A percentile compares a stretch with the other conserved stretches of the same genome.
Conservation (phyloP, 2,113 vertebrate genomes). For the Porphyrio hochstetteri region DNA sequence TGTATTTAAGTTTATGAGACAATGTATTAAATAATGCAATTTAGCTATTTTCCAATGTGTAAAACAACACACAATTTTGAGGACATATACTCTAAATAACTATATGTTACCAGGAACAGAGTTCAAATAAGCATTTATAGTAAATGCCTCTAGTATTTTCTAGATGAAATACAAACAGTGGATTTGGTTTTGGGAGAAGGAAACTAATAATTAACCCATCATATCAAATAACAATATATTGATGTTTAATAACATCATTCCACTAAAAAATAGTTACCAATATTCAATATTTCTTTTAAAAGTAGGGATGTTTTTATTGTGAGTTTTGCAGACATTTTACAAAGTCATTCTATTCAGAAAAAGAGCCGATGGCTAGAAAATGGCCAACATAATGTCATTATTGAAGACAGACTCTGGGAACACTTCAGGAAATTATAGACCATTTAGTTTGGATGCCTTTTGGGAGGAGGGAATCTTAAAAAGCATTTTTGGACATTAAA, state of each 20-base stretch:
- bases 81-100: background rate
- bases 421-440: slow-evolving; percentile 81
- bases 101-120: background rate
- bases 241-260: slow-evolving; percentile 42
- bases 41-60: background rate
- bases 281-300: background rate
- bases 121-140: background rate
- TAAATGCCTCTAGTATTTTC: background rate
- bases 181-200: background rate
- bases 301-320: slow-evolving; percentile 53
- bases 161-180: background rate
- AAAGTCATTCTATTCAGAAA: slow-evolving; percentile 71
- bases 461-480: slow-evolving; percentile 74
- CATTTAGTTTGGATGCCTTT: slow-evolving; percentile 79
- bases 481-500: slow-evolving; percentile 81
- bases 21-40: background rate
- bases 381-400: slow-evolving; percentile 77
- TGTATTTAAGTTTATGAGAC: background rate
- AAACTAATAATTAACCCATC: background rate
- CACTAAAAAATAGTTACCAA: slow-evolving; percentile 54
- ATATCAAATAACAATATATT: slow-evolving; percentile 25
- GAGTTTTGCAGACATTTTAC: slow-evolving; percentile 72
- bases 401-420: slow-evolving; percentile 75
- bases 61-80: background rate
- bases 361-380: slow-evolving; percentile 66